Conservation (phyloP, 2,888 invertebrate genomes). For the Synergus itoensis region DNA sequence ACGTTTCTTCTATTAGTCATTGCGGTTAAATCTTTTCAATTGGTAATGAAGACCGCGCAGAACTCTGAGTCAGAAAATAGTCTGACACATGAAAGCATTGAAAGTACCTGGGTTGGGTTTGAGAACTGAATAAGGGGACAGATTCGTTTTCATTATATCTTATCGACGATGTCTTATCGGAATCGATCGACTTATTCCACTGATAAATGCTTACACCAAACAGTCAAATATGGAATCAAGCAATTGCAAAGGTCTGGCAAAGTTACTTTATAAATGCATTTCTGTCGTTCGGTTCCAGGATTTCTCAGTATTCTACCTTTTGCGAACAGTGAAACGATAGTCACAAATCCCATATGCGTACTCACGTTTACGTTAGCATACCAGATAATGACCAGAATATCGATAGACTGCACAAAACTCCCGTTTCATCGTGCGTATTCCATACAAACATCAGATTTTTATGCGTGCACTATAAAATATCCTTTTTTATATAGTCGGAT, state of each 20-base stretch:
- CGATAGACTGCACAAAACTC: conserved; percentile 39
- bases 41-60: neutral
- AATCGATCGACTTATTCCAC: neutral
- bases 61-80: neutral
- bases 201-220: neutral
- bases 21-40: conserved; percentile 7
- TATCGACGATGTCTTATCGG: conserved; percentile 18
- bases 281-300: neutral
- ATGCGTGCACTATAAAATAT: neutral
- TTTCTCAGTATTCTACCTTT: conserved; percentile 12
- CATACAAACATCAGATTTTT: conserved; percentile 28
- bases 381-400: conserved; percentile 40
- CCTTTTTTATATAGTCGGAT: neutral
- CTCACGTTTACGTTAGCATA: conserved; percentile 38
- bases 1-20: neutral
- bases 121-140: neutral
- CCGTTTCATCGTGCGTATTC: conserved; percentile 29
- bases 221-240: neutral
- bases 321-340: neutral
- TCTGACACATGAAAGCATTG: neutral
- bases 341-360: conserved; percentile 18
- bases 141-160: neutral
- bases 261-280: conserved; percentile 4
- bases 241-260: neutral
- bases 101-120: conserved; percentile 7